phyloP scores from a whole-genome alignment of 2,888 invertebrate genomes.

The Danaus chrysippus region DNA sequence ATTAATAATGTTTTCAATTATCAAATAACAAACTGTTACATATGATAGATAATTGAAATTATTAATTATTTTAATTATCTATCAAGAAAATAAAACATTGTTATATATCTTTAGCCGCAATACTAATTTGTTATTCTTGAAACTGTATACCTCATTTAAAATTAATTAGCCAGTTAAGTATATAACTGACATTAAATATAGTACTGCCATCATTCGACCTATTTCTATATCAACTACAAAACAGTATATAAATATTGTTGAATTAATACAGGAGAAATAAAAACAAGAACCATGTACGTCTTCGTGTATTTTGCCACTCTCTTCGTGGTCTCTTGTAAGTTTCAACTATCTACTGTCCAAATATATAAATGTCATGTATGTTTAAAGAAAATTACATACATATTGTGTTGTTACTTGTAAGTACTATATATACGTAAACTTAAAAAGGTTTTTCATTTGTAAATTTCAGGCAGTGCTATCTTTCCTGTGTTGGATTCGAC shows the following conservation, averaged over 20 bases:
- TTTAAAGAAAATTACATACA: not conserved
- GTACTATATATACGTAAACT: not conserved
- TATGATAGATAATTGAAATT: not conserved
- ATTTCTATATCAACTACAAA: not conserved
- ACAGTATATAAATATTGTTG: not conserved
- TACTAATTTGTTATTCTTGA: not conserved
- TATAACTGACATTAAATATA: not conserved
- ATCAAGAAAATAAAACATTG: not conserved
- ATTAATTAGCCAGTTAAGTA: slow-evolving; percentile 9
- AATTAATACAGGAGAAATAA: slow-evolving; percentile 3
- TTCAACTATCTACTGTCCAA: slow-evolving; percentile 1
- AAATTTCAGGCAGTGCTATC: slow-evolving; percentile 29
- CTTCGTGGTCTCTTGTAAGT: slow-evolving; percentile 29
- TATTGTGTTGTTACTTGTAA: slow-evolving; percentile 10
- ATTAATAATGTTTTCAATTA: too few species aligned
- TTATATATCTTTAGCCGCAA: not conserved
- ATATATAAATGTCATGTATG: not conserved
- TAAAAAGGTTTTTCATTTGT: not conserved
- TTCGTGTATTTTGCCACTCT: slow-evolving; percentile 22
- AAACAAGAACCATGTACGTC: slow-evolving; percentile 23
- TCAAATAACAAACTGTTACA: not conserved
- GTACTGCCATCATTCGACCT: not conserved
- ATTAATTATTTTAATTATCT: not conserved
- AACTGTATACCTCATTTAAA: slow-evolving; percentile 15
- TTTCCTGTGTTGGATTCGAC: not conserved